Base-by-base conservation (phyloP, 1,140 invertebrate genomes). In the Dysdera silvatica region DNA sequence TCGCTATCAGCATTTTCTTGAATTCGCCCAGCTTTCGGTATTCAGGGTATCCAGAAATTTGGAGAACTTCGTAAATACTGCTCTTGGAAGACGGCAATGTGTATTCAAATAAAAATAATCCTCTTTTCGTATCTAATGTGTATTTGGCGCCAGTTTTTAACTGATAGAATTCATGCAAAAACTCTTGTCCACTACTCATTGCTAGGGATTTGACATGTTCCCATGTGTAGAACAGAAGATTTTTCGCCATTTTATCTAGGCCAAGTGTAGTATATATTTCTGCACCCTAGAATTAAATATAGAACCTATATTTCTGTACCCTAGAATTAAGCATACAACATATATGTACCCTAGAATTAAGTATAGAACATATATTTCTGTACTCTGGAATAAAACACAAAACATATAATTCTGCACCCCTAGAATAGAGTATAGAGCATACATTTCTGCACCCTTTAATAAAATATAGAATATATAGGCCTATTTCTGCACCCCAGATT, bases 41-140 rank as follows among this genome's bases (percentile, higher is more conserved):
- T 20, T 61, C 59, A 16, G 65, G 59, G 20, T 61, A 61, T n/a
- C 45, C 62, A 16, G 43, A 45, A 24, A 29, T 47, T 12, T 65
- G 56, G n/a, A 65, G 57, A 1, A 54, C 49, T 40, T 65, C 63
- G 2, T 37, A 16, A 2, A 65, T 24, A 32, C 51, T 65, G 26
- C 26, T 41, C 16, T 48, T 18, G 4, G 45, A 14, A 16, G 20
- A 23, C 1, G 65, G 65, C n/a, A 66, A n/a, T 14, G 26, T 61
- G 0, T 61, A n/a, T 56, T 66, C 59, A 1, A 66, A 24, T 4
- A 41, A 14, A 4, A 66, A 40, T 24, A 35, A 32, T 20, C 65
- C 65, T 28, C 54, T 53, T 37, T 61, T 18, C 7, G 65, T 58
- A 29, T 41, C 33, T 23, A 66, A 61, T 8, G 31, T 31, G 24